Conservation (phyloP, 2,797 vertebrate species). For the Diglossa cyanea region DNA sequence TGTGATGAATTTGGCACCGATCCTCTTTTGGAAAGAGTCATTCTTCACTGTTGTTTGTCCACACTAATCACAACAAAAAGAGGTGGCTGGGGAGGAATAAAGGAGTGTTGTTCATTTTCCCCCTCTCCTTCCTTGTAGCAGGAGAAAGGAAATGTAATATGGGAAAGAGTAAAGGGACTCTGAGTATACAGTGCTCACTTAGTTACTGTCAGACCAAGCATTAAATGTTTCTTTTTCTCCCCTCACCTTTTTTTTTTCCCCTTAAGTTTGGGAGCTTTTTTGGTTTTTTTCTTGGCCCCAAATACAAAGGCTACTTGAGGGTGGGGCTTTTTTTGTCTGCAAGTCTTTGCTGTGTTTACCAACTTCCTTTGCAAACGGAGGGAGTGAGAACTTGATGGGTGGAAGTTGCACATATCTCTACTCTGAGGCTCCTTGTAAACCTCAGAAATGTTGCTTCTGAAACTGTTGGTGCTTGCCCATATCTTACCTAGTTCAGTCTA, state of each 20-base stretch:
- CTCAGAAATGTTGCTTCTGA: neutral
- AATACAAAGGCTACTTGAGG: neutral
- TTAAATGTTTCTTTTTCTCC: neutral
- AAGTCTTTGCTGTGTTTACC: neutral
- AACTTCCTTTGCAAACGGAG: neutral
- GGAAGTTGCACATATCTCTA: fast-evolving
- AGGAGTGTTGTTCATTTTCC: neutral
- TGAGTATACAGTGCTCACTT: neutral
- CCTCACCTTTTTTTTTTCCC: fast-evolving
- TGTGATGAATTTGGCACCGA: neutral
- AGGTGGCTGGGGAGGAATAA: neutral
- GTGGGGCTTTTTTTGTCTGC: neutral
- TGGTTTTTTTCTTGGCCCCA: fast-evolving
- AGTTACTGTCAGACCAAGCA: neutral
- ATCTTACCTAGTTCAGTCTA: neutral
- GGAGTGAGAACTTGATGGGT: neutral
- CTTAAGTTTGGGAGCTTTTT: neutral
- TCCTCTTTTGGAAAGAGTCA: neutral
- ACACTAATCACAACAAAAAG: neutral
- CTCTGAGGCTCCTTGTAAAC: neutral
- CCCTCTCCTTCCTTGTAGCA: neutral
- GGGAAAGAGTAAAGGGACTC: neutral
- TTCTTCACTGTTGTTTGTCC: neutral
- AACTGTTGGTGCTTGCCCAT: neutral
- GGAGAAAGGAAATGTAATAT: neutral